Percentiles rank a stretch among this genome's conserved stretches.
These are phyloP conservation scores for Nyctibius bracteatus DNA, from an alignment of 2,113 vertebrate genomes.

Conservation along the genomic window DNA sequence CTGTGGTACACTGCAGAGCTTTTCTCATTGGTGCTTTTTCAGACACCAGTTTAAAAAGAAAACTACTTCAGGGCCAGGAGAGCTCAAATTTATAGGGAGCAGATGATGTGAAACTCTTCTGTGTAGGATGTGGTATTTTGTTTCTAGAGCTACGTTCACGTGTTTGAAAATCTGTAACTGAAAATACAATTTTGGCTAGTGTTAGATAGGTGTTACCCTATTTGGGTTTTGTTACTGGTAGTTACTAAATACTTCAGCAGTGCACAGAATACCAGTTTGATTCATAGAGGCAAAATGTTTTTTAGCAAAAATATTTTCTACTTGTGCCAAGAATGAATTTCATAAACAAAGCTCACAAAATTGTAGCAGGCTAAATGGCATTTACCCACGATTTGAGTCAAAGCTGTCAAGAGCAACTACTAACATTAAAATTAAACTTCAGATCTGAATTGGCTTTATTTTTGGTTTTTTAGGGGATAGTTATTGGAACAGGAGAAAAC, in stretches of 20 bases:
- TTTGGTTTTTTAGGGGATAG: conserved; percentile 82
- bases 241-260: background rate
- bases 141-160: fast-evolving
- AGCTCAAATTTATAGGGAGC: background rate
- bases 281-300: background rate
- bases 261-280: background rate
- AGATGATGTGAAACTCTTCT: background rate
- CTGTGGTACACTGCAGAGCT: background rate
- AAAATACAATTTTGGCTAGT: fast-evolving
- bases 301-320: background rate
- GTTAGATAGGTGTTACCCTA: background rate
- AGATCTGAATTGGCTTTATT: background rate
- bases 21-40: background rate
- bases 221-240: background rate
- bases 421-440: background rate
- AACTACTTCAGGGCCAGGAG: background rate
- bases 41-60: background rate
- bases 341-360: background rate
- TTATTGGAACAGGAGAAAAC: conserved; percentile 97
- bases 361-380: background rate
- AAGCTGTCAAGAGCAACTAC: background rate
- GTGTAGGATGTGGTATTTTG: background rate
- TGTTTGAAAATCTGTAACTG: background rate
- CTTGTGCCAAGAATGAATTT: background rate
- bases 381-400: background rate